These are phyloP conservation scores for Doris montereyensis DNA, from an alignment of 2,888 invertebrate genomes.

Conservation along the genomic window DNA sequence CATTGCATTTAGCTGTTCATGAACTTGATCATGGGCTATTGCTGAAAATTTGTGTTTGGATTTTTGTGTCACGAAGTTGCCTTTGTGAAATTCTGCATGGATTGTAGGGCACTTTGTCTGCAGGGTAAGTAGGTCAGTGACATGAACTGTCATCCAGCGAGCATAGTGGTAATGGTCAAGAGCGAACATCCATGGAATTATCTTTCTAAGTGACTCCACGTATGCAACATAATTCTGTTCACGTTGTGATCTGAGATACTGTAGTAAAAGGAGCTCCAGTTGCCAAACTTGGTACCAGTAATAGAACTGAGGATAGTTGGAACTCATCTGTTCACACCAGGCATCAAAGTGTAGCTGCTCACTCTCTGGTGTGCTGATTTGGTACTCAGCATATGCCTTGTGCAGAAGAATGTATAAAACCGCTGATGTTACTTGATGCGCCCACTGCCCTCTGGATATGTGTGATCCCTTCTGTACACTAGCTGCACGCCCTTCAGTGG, in stretches of 20 bases:
- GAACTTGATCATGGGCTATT: conserved; percentile 6
- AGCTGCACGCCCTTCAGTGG: no score
- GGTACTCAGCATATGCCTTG: neutral
- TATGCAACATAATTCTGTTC: conserved; percentile 30
- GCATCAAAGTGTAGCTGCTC: neutral
- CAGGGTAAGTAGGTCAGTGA: conserved; percentile 7
- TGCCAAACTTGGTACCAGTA: conserved; percentile 40
- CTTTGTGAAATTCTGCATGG: neutral
- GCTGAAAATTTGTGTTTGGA: neutral
- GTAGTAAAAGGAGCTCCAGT: conserved; percentile 31
- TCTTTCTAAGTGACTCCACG: conserved; percentile 21
- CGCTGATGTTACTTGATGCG: conserved; percentile 21
- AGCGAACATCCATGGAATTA: conserved; percentile 44
- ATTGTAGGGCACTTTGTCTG: conserved; percentile 13
- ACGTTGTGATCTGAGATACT: conserved; percentile 29
- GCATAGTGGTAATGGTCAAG: conserved; percentile 42
- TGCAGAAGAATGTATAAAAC: neutral
- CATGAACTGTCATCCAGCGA: conserved; percentile 24
- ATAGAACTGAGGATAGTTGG: conserved; percentile 26
- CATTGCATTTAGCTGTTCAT: conserved; percentile 34
- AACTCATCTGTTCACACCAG: conserved; percentile 14
- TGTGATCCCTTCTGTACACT: conserved; percentile 51
- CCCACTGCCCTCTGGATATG: neutral
- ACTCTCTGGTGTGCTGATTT: neutral
- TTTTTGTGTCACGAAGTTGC: neutral